Percentiles rank a stretch among this genome's conserved stretches.
phyloP scores from a whole-genome alignment of 2,797 vertebrate species.

The Poliocrania exsul region DNA sequence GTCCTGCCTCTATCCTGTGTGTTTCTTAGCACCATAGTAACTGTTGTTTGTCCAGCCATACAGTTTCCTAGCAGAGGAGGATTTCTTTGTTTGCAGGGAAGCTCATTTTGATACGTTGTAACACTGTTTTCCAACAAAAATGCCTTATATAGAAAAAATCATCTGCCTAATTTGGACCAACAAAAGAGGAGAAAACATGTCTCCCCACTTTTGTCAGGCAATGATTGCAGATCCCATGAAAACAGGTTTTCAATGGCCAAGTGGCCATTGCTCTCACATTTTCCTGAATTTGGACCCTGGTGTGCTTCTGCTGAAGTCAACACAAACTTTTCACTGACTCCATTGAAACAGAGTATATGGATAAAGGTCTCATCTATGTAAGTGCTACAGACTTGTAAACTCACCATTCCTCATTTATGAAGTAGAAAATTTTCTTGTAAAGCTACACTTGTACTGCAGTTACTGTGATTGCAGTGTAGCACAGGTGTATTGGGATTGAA shows the following conservation, averaged over 20 bases:
- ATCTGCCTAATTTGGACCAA: neutral
- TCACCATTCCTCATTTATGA: neutral
- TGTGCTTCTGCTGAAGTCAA: neutral
- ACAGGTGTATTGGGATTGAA: neutral
- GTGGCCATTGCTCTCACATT: neutral
- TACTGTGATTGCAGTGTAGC: neutral
- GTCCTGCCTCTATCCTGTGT: neutral
- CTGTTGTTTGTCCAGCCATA: neutral
- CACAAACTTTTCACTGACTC: neutral
- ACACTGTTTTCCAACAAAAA: neutral
- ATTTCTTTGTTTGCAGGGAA: neutral
- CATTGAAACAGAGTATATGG: neutral
- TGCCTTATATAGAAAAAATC: neutral
- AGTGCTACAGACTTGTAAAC: neutral
- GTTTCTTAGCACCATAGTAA: neutral
- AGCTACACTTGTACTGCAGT: neutral
- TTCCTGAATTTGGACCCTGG: neutral
- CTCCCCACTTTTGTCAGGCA: neutral
- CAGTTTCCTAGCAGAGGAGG: neutral
- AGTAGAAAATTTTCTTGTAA: neutral
- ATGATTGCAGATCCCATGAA: neutral
- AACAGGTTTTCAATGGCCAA: neutral
- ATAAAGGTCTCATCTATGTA: fast-evolving
- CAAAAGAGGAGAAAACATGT: neutral
- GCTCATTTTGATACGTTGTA: neutral